Conservation (phyloP, 2,797 vertebrate species). For the Anniella stebbinsi region DNA sequence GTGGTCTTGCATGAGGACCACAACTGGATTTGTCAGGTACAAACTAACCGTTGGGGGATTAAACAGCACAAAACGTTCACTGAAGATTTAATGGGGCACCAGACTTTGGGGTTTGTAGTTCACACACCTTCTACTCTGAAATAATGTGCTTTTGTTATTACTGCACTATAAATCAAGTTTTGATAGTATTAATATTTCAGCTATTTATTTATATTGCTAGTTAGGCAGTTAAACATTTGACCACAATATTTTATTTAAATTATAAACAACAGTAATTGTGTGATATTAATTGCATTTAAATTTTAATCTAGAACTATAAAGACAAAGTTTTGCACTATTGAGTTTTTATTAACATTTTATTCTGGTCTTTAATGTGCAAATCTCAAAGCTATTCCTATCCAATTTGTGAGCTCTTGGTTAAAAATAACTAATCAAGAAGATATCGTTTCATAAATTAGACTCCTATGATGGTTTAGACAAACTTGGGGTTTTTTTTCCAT, state of each 20-base stretch:
- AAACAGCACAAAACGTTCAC: neutral
- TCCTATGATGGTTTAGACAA: neutral
- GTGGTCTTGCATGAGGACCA: neutral
- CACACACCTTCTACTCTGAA: neutral
- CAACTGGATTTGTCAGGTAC: too few species aligned
- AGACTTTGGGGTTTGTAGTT: neutral
- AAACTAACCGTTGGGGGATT: neutral
- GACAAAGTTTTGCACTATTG: neutral
- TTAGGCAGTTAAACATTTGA: too few species aligned
- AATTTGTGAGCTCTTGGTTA: neutral
- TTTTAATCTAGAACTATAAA: neutral
- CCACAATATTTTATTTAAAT: neutral
- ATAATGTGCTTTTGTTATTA: neutral
- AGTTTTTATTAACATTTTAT: neutral
- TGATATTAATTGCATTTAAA: neutral
- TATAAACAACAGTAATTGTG: neutral
- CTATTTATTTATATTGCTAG: neutral
- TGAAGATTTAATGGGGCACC: neutral
- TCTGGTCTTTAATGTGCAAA: neutral
- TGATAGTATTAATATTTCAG: neutral
- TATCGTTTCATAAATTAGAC: neutral
- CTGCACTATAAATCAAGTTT: neutral
- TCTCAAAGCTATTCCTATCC: neutral
- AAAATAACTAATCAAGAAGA: neutral
- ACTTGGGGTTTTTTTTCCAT: neutral